Conservation (phyloP, 2,797 vertebrate species). For the Pangasius mekongensis region DNA sequence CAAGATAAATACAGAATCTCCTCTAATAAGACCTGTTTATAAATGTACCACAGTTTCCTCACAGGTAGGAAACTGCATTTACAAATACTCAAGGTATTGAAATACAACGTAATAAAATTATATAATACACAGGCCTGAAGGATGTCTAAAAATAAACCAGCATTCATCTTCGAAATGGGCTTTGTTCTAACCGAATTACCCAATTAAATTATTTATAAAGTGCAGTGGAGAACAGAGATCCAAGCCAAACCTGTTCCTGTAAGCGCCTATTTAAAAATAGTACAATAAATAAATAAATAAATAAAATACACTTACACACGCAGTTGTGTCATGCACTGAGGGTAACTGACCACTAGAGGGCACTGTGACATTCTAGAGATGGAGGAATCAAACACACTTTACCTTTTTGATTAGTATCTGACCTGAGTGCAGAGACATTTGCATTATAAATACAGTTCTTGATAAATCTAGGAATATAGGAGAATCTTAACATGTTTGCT, state of each 20-base stretch:
- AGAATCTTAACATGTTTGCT: background rate
- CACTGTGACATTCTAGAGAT: conserved; percentile 53
- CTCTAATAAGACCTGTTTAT: conserved; percentile 12
- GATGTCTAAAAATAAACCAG: conserved; percentile 24
- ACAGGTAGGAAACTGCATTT: conserved; percentile 3
- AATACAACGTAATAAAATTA: conserved; percentile 18
- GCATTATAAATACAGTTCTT: background rate
- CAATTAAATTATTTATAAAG: background rate
- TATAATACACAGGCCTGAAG: background rate
- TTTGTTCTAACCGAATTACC: background rate
- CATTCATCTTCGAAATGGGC: conserved; percentile 13
- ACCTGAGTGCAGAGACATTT: background rate
- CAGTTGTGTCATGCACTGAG: background rate
- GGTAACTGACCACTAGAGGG: conserved; percentile 63
- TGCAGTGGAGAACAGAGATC: conserved; percentile 15
- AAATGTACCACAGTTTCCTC: background rate
- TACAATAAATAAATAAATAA: background rate
- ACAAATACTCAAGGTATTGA: conserved; percentile 20
- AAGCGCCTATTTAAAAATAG: background rate
- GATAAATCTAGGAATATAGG: background rate
- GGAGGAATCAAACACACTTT: background rate
- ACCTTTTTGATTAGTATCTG: background rate
- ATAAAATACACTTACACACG: background rate
- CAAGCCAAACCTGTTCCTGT: background rate
- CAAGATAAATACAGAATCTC: background rate